These are phyloP conservation scores for Lasiurus borealis DNA, from an alignment of 2,113 vertebrate species.

Conservation along the genomic window DNA sequence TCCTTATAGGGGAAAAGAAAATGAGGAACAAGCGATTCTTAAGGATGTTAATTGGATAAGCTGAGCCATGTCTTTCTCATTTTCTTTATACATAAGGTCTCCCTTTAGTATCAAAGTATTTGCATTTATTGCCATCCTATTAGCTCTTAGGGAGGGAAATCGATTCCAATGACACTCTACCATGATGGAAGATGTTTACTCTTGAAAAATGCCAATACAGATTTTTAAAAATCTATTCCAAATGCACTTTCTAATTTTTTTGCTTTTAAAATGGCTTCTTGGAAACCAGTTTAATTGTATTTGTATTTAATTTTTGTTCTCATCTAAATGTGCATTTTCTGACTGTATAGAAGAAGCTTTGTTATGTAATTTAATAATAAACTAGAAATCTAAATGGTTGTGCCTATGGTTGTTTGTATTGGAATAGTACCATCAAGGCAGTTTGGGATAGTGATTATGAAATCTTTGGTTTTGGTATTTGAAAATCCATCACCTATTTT, in stretches of 20 bases:
- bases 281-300: constrained; percentile 86
- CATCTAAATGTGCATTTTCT: constrained; percentile 88
- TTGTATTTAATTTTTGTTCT: constrained; percentile 89
- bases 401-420: constrained; percentile 70
- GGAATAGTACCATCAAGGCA: not conserved
- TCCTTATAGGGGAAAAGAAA: not conserved
- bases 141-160: not conserved
- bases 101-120: not conserved
- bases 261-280: constrained; percentile 84
- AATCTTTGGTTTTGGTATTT: not conserved
- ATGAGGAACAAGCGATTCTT: not conserved
- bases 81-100: constrained; percentile 53
- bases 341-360: constrained; percentile 89
- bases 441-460: not conserved
- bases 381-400: constrained; percentile 87
- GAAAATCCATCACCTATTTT: not conserved
- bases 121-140: not conserved
- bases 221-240: constrained; percentile 71
- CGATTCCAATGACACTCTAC: constrained; percentile 37
- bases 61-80: constrained; percentile 54
- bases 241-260: constrained; percentile 88
- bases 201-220: constrained; percentile 68
- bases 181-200: constrained; percentile 67
- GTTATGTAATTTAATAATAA: constrained; percentile 93
- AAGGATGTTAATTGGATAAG: not conserved